Percentiles rank a stretch among this genome's conserved stretches.
These are phyloP conservation scores for Sciurus vulgaris DNA, from an alignment of 2,797 vertebrate species.

Conservation along the genomic window DNA sequence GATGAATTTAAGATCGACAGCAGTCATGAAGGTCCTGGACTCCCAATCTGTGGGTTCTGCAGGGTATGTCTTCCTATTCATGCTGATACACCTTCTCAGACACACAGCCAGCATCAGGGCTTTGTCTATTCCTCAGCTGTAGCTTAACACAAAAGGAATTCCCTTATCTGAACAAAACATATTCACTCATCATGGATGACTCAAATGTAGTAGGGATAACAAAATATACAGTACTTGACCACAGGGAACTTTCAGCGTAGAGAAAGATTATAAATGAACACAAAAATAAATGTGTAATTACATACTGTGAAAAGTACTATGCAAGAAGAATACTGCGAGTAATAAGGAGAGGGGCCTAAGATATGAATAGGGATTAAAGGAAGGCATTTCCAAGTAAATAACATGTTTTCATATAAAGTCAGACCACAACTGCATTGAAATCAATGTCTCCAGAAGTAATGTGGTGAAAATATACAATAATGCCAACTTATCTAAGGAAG, in stretches of 20 bases:
- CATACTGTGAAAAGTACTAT: not conserved
- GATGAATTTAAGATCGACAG: not conserved
- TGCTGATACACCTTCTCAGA: not conserved
- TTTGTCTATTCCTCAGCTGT: not conserved
- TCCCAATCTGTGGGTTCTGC: not conserved
- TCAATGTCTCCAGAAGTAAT: not conserved
- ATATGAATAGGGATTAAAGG: not conserved
- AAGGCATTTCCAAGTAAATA: not conserved
- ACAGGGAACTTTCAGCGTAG: not conserved
- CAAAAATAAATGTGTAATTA: constrained; percentile 15
- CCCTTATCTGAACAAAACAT: not conserved
- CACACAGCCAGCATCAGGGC: not conserved
- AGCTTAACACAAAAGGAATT: not conserved
- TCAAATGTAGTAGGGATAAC: not conserved
- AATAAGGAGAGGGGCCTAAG: not conserved
- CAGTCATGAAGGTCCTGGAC: not conserved
- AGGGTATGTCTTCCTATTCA: not conserved
- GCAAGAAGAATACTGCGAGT: not conserved
- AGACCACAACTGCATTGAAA: constrained; percentile 31
- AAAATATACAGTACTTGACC: not conserved
- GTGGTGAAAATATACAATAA: not conserved
- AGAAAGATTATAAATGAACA: not conserved
- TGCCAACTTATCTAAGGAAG: not conserved
- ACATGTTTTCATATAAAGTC: constrained; percentile 12
- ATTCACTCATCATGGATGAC: not conserved